phyloP scores from a whole-genome alignment of 2,888 invertebrate genomes.

The Drosophila longiperda region DNA sequence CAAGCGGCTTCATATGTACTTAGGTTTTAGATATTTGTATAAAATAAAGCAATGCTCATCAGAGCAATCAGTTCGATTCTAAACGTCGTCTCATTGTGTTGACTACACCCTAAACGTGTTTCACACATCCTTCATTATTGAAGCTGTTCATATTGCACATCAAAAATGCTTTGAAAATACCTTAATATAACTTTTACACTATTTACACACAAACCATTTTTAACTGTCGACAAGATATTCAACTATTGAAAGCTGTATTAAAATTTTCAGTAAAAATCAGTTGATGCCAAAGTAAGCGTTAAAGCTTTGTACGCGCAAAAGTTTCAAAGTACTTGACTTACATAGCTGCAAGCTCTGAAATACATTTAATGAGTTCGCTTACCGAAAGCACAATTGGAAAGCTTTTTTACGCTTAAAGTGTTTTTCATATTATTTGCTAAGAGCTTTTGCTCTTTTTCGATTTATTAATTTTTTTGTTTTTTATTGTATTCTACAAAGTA shows the following conservation, averaged over 20 bases:
- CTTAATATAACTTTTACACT: neutral
- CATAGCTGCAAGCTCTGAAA: neutral
- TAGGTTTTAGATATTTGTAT: too few species aligned
- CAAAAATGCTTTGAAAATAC: neutral
- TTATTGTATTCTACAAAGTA: constrained; percentile 29
- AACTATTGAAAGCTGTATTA: neutral
- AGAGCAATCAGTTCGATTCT: too few species aligned
- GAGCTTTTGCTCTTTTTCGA: constrained; percentile 2
- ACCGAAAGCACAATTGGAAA: neutral
- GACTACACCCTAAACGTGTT: too few species aligned
- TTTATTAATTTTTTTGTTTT: constrained; percentile 10
- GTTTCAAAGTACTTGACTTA: neutral
- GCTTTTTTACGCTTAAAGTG: neutral
- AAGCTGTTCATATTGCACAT: neutral
- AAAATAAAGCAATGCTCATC: too few species aligned
- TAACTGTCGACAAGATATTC: neutral
- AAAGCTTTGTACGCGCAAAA: neutral
- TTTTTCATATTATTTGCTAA: neutral
- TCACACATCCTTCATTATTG: neutral
- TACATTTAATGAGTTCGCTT: neutral
- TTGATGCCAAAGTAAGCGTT: neutral
- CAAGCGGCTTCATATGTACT: too few species aligned
- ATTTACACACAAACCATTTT: neutral
- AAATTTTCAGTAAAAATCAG: neutral
- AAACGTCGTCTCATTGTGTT: too few species aligned